Evolutionary conservation across 2,888 invertebrate species (phyloP).

Genomic region (Drosophila fulvimacula): DNA sequence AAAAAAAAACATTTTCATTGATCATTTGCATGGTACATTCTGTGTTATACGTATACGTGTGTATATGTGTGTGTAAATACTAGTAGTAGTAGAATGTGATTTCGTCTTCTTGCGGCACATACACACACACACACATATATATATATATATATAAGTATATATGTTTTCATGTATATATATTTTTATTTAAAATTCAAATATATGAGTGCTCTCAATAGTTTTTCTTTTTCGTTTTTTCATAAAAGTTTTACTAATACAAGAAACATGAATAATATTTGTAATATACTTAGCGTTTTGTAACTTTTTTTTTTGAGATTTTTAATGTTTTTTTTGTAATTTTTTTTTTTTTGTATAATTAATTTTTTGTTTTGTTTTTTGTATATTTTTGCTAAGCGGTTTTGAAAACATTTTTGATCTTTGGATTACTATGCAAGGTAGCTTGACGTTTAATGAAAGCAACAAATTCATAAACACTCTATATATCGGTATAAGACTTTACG

Average conservation of each 20-base stretch:
- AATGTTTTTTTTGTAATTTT: background rate
- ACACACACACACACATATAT: conserved; percentile 13
- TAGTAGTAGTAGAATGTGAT: conserved; percentile 45
- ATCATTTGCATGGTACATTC: conserved; percentile 31
- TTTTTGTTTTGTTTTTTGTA: conserved; percentile 48
- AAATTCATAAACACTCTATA: conserved; percentile 43
- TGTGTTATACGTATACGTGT: conserved; percentile 18
- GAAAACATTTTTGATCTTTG: conserved; percentile 77
- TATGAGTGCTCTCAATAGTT: conserved; percentile 39
- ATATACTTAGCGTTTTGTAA: conserved; percentile 37
- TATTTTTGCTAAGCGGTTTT: conserved; percentile 73
- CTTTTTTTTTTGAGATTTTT: background rate
- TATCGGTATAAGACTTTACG: conserved; percentile 16
- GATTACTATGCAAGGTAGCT: conserved; percentile 78
- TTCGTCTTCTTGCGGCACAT: conserved; percentile 17
- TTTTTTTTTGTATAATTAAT: background rate
- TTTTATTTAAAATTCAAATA: conserved; percentile 62
- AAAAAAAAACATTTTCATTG: conserved; percentile 11
- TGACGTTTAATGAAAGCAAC: conserved; percentile 61
- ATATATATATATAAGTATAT: conserved; percentile 36
- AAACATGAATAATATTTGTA: conserved; percentile 72
- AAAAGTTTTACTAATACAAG: conserved; percentile 75
- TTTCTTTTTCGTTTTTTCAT: conserved; percentile 29
- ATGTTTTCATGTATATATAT: conserved; percentile 32
- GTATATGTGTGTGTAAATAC: conserved; percentile 38